phyloP scores from a whole-genome alignment of 2,888 invertebrate genomes.

The Stenchaetothrips biformis region DNA sequence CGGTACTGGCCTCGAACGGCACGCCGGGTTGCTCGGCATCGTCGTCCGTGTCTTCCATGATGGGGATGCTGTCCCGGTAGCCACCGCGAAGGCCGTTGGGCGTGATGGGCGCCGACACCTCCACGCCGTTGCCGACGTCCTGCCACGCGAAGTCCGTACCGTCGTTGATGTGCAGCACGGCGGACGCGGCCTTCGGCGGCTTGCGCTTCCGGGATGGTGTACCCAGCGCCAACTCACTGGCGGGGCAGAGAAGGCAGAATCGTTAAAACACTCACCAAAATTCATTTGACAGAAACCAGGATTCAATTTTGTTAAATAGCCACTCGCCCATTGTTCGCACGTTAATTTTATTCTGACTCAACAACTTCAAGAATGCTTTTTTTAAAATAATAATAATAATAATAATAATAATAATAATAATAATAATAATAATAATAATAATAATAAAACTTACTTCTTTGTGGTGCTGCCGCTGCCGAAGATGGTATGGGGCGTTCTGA shows the following conservation, averaged over 20 bases:
- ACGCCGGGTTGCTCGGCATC: neutral
- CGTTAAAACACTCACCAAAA: neutral
- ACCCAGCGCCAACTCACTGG: neutral
- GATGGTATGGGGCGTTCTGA: neutral
- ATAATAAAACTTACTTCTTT: neutral
- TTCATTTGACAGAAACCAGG: too few species aligned
- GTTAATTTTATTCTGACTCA: too few species aligned
- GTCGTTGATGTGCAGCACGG: conserved; percentile 20
- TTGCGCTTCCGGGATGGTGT: neutral
- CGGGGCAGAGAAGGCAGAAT: neutral
- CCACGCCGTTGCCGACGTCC: conserved; percentile 17
- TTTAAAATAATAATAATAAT: too few species aligned
- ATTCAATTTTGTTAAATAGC: too few species aligned
- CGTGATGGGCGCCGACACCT: conserved; percentile 17
- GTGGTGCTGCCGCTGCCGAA: conserved; percentile 1
- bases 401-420: too few species aligned
- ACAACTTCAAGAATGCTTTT: too few species aligned
- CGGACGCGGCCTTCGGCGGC: conserved; percentile 6
- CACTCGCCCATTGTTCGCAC: too few species aligned
- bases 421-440: too few species aligned
- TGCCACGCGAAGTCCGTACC: conserved; percentile 15
- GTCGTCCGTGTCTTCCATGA: conserved; percentile 13
- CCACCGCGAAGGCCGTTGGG: conserved; percentile 12
- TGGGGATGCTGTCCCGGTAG: conserved; percentile 22
- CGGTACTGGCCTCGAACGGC: conserved; percentile 2